These are phyloP conservation scores for Colletes gigas DNA, from an alignment of 1,140 invertebrate genomes.

Conservation along the genomic window DNA sequence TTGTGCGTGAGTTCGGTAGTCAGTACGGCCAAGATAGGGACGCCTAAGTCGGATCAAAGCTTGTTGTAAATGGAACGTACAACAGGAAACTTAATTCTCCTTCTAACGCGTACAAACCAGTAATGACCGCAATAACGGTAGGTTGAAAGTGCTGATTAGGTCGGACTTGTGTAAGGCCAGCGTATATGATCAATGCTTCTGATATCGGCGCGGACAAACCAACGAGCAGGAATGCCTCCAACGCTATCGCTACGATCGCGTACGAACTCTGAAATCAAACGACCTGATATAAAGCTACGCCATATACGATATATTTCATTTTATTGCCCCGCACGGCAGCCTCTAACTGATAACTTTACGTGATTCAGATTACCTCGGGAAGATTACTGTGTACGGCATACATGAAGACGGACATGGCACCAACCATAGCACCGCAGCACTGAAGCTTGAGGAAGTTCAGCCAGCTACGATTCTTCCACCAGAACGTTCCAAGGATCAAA, in stretches of 20 bases:
- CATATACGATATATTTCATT: too few relatives aligned
- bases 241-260: constrained; percentile 77
- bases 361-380: constrained; percentile 78
- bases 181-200: constrained; percentile 82
- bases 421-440: constrained; percentile 83
- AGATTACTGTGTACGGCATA: constrained; percentile 83
- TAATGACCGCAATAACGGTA: constrained; percentile 83
- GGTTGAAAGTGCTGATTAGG: constrained; percentile 81
- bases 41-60: constrained; percentile 71
- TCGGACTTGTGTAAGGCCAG: constrained; percentile 81
- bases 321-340: too few relatives aligned
- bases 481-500: constrained; percentile 82
- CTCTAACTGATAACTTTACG: too few relatives aligned
- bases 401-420: constrained; percentile 84
- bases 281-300: not conserved
- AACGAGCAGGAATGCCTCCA: constrained; percentile 82
- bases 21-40: constrained; percentile 82
- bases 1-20: constrained; percentile 82
- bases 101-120: constrained; percentile 72
- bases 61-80: not conserved
- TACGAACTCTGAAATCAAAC: constrained; percentile 73
- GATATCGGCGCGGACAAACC: constrained; percentile 83
- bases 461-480: constrained; percentile 84
- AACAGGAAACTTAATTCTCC: not conserved
- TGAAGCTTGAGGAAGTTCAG: constrained; percentile 86